Evolutionary conservation across 2,113 vertebrate genomes (phyloP).

Genomic region (Pterocles gutturalis): DNA sequence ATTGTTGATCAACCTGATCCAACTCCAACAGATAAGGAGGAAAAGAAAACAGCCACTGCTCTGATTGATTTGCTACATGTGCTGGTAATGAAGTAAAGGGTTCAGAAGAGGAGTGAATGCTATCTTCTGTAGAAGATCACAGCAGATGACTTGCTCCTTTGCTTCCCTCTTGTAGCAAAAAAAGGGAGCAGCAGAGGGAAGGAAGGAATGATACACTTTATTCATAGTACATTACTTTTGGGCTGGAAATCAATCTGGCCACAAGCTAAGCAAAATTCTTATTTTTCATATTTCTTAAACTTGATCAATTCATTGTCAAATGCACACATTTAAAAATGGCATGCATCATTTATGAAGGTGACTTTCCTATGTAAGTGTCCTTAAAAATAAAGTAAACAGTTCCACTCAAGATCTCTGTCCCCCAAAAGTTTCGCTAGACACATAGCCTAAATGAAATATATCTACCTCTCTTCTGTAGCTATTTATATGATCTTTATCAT

Average conservation of each 20-base stretch:
- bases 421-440: not conserved
- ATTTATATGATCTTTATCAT: not conserved
- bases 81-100: not conserved
- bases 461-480: not conserved
- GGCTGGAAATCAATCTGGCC: not conserved
- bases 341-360: not conserved
- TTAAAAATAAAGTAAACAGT: not conserved
- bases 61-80: not conserved
- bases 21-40: not conserved
- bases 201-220: not conserved
- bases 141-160: not conserved
- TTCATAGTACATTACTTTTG: not conserved
- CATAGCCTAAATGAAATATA: not conserved
- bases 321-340: not conserved
- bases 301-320: not conserved
- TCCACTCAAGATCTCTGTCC: not conserved
- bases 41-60: not conserved
- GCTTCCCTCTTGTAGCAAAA: not conserved
- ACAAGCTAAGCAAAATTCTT: not conserved
- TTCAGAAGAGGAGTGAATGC: not conserved
- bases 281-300: not conserved
- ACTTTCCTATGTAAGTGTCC: not conserved
- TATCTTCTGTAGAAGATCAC: not conserved
- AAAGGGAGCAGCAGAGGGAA: not conserved
- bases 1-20: not conserved